Base-by-base conservation (phyloP, 2,797 vertebrate genomes). In the Gobionotothen gibberifrons region DNA sequence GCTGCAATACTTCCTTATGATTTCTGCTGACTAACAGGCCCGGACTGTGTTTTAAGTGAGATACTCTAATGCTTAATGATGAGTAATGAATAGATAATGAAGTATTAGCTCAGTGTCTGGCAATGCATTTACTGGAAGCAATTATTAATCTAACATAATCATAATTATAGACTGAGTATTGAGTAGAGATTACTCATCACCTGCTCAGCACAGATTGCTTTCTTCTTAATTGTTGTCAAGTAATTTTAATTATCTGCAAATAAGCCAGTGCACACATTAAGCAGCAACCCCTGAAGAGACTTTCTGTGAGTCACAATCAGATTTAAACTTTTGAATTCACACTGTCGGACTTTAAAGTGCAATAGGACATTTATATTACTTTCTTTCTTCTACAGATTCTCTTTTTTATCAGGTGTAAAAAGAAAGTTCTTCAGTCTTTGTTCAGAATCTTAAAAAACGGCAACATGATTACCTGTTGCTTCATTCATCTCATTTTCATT, bases 81-180 rank as follows among this genome's bases (percentile, higher is more conserved):
- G 75, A 79, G 62, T 90, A 91, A 93, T 91, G 82, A 89, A 88
- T 76, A 73, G 70, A 80, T 93, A 91, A 92, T 92, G 81, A 92
- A 90, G 79, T 70, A 83, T 79, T 63, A 80, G 80, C 76, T 86
- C 68, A 51, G 56, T 6, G n/a, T 78, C 81, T 72, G 74, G 57
- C 64, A 71, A 56, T 59, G 61, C 71, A 44, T 36, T 36, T 36
- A 36, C 67, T 79, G 74, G 76, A 89, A 74, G 56, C 80, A 89
- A 86, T 92, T 93, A 93, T 91, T 91, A 89, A 91, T 92, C 82
- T 87, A 76, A 88, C 53, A 61, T 89, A 87, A 91, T 89, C 73
- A 49, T 87, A 89, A 91, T 93, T 92, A 89, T 72, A 71, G 68
- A 88, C 86, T 56, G 79, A 87, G 69, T 83, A 91, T 84, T 90